phyloP scores from a whole-genome alignment of 2,888 invertebrate genomes.

The Acrocyrtus sp. region DNA sequence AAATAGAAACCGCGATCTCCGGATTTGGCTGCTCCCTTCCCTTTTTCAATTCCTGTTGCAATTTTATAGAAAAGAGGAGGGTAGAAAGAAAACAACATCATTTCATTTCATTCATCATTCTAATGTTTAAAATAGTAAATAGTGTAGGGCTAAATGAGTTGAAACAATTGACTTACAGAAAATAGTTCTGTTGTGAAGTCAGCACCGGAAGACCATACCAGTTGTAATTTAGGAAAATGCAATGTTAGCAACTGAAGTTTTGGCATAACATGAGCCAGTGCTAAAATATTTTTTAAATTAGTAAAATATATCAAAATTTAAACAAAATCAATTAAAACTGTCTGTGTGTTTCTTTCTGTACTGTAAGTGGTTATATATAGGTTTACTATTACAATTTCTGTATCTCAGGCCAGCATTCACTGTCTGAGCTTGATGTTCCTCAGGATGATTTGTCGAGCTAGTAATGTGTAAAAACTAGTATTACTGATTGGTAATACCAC shows the following conservation, averaged over 20 bases:
- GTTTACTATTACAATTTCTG: conserved; percentile 53
- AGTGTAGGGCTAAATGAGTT: conserved; percentile 3
- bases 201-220: conserved; percentile 97
- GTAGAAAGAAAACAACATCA: conserved; percentile 18
- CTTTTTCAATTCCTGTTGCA: conserved; percentile 70
- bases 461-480: background rate
- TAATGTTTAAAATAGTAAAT: conserved; percentile 19
- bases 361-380: too few relatives aligned
- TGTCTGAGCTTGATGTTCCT: conserved; percentile 99
- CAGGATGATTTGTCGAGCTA: conserved; percentile 68
- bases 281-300: conserved; percentile 42
- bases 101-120: conserved; percentile 14
- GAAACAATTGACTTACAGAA: conserved; percentile 76
- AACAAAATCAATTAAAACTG: conserved; percentile 1
- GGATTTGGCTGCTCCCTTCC: conserved; percentile 84
- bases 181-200: conserved; percentile 96
- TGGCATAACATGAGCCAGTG: conserved; percentile 74
- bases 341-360: too few relatives aligned
- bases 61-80: conserved; percentile 13
- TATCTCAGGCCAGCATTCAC: conserved; percentile 82
- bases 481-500: background rate
- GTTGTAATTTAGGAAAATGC: conserved; percentile 90
- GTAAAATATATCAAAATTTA: conserved; percentile 68
- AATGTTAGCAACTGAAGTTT: conserved; percentile 92
- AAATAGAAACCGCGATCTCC: conserved; percentile 75